phyloP scores from a whole-genome alignment of 2,113 vertebrate genomes.

The Ammodytes marinus region DNA sequence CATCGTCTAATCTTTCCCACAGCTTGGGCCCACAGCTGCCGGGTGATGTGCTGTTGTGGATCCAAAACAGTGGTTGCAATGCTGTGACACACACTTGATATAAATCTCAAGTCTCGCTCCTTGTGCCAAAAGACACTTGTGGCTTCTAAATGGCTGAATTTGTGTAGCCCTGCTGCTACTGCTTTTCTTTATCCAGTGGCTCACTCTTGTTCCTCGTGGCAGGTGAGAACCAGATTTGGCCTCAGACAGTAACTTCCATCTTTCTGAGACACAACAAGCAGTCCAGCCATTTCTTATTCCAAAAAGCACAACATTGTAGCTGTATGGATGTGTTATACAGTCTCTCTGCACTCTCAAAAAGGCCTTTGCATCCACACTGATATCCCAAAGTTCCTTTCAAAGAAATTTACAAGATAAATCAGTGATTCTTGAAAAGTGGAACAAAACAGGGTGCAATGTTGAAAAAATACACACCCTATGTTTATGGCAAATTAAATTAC shows the following conservation, averaged over 20 bases:
- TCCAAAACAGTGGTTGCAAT: conserved; percentile 53
- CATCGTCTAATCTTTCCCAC: conserved; percentile 50
- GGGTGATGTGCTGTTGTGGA: conserved; percentile 21
- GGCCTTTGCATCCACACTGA: not conserved
- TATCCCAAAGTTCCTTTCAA: not conserved
- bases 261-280: not conserved
- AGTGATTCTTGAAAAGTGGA: too few species aligned
- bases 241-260: not conserved
- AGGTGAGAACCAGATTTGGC: not conserved
- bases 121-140: conserved; percentile 23
- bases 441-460: too few species aligned
- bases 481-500: too few species aligned
- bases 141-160: not conserved
- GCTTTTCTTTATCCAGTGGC: not conserved
- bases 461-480: too few species aligned
- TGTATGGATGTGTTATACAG: not conserved
- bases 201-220: not conserved
- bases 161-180: not conserved
- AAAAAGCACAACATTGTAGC: not conserved
- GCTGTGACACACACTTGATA: conserved; percentile 28
- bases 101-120: conserved; percentile 16
- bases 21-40: conserved; percentile 63
- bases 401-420: not conserved
- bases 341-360: not conserved
- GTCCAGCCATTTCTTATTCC: not conserved